Evolutionary conservation across 2,888 invertebrate genomes (phyloP).

Genomic region (Anodontia alba): DNA sequence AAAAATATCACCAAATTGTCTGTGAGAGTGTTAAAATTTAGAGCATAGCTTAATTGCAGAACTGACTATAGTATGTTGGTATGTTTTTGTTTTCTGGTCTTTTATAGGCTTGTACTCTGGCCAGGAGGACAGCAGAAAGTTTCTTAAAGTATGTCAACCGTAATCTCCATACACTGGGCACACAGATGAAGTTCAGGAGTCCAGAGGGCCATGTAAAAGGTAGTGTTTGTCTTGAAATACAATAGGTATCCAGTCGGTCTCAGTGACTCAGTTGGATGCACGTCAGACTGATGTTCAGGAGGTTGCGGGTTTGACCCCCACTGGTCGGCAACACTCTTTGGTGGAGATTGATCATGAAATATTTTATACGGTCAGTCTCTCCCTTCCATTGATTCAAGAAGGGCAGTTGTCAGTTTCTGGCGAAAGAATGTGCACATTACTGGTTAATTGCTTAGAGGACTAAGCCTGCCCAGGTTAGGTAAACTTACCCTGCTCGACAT

Average conservation of each 20-base stretch:
- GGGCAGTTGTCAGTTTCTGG: not conserved
- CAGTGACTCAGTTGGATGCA: not conserved
- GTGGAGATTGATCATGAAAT: not conserved
- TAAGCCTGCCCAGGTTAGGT: not conserved
- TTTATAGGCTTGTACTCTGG: constrained; percentile 92
- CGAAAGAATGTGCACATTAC: not conserved
- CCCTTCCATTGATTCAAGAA: not conserved
- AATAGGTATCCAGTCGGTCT: no score
- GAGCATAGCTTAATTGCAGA: no score
- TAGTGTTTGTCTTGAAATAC: no score
- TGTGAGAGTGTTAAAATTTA: no score
- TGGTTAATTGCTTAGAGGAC: not conserved
- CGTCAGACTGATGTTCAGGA: not conserved
- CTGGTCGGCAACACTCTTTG: not conserved
- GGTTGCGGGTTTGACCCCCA: not conserved
- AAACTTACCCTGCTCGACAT: not conserved
- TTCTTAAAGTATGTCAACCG: constrained; percentile 98
- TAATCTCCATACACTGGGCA: constrained; percentile 89
- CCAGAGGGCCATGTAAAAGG: constrained; percentile 89
- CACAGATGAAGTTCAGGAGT: constrained; percentile 87
- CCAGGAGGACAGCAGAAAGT: constrained; percentile 97
- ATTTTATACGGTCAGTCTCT: not conserved
- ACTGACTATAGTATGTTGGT: no score
- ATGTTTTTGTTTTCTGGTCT: no score
- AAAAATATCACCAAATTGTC: no score